Percentiles rank a stretch among this genome's conserved stretches.
These are phyloP conservation scores for Hanleya hanleyi DNA, from an alignment of 2,888 invertebrate species.

Conservation along the genomic window DNA sequence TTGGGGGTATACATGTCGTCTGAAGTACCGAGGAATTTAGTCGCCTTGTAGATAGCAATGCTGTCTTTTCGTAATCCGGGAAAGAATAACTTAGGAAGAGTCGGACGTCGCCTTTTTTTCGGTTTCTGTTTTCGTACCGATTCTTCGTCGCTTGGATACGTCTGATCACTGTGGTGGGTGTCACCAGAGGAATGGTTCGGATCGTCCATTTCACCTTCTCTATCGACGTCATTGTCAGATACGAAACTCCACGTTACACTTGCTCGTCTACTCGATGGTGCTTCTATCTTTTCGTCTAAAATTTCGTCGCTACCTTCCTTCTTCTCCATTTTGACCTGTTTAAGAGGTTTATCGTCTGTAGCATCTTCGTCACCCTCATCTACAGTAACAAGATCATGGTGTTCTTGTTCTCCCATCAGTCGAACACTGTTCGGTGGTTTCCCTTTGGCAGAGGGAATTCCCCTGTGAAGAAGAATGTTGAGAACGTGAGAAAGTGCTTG, in stretches of 20 bases:
- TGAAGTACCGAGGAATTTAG: background rate
- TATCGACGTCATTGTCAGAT: background rate
- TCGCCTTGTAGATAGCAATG: background rate
- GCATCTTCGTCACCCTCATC: background rate
- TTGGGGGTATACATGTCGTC: background rate
- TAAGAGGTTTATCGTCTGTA: background rate
- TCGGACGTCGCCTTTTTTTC: background rate
- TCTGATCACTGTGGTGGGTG: background rate
- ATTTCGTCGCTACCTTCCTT: background rate
- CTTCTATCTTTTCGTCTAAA: background rate
- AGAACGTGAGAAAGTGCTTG: too few species aligned
- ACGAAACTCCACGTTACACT: background rate
- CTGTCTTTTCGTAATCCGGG: background rate
- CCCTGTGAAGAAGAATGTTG: background rate
- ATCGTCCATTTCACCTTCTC: background rate
- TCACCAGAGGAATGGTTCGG: background rate
- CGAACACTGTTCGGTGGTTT: background rate
- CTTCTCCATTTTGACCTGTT: background rate
- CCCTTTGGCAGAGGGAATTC: background rate
- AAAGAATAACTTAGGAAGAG: background rate
- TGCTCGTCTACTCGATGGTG: background rate
- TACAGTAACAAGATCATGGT: background rate
- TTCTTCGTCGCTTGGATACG: slow-evolving; percentile 8
- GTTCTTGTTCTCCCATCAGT: background rate
- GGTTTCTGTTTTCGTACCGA: background rate